Conservation (phyloP, 2,797 vertebrate species). For the Anas bernieri region DNA sequence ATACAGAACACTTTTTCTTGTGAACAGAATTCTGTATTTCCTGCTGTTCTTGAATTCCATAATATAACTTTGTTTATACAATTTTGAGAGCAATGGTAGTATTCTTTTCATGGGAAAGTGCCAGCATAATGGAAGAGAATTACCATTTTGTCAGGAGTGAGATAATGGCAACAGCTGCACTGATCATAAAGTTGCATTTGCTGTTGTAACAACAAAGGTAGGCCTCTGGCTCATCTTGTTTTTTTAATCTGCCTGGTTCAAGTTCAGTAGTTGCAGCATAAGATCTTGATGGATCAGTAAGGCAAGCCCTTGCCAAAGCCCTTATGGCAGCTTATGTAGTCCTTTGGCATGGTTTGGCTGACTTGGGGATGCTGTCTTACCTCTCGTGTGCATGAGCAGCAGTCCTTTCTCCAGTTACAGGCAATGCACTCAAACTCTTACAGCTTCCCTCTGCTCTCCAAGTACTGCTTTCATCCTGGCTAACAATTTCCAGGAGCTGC, state of each 20-base stretch:
- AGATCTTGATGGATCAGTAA: not conserved
- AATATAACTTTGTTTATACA: not conserved
- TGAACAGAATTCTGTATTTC: not conserved
- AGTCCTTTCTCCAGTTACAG: not conserved
- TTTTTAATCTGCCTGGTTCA: not conserved
- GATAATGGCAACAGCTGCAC: not conserved
- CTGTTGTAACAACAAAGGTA: not conserved
- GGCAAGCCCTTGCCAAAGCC: not conserved
- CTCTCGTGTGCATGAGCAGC: not conserved
- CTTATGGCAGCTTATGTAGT: not conserved
- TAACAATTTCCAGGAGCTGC: not conserved
- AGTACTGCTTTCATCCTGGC: not conserved
- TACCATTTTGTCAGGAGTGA: not conserved
- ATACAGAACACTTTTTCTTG: not conserved
- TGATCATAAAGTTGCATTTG: not conserved
- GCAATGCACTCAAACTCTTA: not conserved
- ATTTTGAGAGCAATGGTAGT: not conserved
- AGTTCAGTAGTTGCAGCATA: not conserved
- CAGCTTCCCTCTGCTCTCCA: not conserved
- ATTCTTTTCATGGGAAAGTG: not conserved
- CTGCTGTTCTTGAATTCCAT: not conserved
- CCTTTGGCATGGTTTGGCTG: not conserved
- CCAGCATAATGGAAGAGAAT: not conserved
- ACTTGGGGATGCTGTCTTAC: not conserved
- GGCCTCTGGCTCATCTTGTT: not conserved